Conservation (phyloP, 2,113 vertebrate species). For the Zosterops lateralis region DNA sequence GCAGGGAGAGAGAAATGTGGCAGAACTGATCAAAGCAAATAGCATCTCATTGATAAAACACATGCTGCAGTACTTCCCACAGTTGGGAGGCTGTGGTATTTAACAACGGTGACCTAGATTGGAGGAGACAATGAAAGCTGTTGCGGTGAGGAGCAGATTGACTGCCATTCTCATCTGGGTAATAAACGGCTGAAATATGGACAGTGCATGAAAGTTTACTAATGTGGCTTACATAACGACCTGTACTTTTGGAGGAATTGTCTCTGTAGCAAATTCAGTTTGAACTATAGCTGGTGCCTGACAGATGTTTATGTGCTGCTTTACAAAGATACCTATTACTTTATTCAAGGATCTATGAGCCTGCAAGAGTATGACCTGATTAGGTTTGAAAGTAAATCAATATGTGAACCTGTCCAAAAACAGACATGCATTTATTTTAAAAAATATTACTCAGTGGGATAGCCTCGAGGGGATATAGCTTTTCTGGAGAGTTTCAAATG, state of each 20-base stretch:
- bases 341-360: conserved; percentile 56
- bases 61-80: conserved; percentile 18
- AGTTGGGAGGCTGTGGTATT: conserved; percentile 54
- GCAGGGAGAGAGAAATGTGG: conserved; percentile 24
- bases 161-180: conserved; percentile 75
- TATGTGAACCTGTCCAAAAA: conserved; percentile 52
- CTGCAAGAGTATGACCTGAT: not conserved
- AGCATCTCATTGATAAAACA: conserved; percentile 43
- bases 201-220: conserved; percentile 58
- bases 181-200: conserved; percentile 65
- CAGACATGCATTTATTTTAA: conserved; percentile 35
- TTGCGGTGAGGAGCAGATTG: conserved; percentile 74
- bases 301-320: not conserved
- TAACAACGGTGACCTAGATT: conserved; percentile 79
- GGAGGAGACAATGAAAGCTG: conserved; percentile 75
- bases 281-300: not conserved
- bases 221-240: conserved; percentile 43
- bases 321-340: conserved; percentile 10
- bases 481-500: conserved; percentile 28
- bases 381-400: conserved; percentile 62
- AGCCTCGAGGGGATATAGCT: conserved; percentile 20
- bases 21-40: conserved; percentile 21
- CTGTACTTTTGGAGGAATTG: not conserved
- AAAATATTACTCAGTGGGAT: conserved; percentile 23
- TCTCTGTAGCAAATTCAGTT: conserved; percentile 12